Base-by-base conservation (phyloP, 2,888 invertebrate species). In the Colletes collaris region DNA sequence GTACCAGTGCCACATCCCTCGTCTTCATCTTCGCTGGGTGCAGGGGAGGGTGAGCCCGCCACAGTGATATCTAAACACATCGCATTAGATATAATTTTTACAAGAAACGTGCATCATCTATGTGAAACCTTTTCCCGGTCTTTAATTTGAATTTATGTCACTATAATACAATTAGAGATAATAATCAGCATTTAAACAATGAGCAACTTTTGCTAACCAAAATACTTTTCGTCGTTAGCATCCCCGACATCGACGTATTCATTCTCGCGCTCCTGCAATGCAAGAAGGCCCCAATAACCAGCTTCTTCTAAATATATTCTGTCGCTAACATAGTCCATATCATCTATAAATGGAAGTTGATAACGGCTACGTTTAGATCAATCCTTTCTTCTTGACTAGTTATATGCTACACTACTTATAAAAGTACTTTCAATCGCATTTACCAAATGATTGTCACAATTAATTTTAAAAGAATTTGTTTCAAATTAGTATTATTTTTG, bases 21-120 rank as follows among this genome's bases (percentile, higher is more conserved):
- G 62, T 93, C 93, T 50, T 93, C 94, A 59, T 93, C 93, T 74
- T 92, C 93, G 78, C 93, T 93, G 58, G 92, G 91, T 65, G 95
- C 95, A 67, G 95, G 95, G 49, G 95, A 95, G 79, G 95, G 95
- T 74, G 95, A 95, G 71, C 95, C 95, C 91, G 93, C 94, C 75
- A 92, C 91, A 88, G 92, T 92, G 87, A 92, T 92, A 86, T 93
- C 92, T 93, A 70, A 64, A 70, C 67, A 69, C 64, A 76, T 75
- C 60, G n/a, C 53, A 52, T 1, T n/a, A 2, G 0, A 65, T 55
- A 44, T 60, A 60, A n/a, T 60, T 19, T 11, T 37, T 37, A 44
- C 0, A 3, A 19, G 3, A 46, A 16, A n/a, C 19, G 13, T 27
- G 7, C 49, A 19, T 8, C 49, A n/a, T 4, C 19, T n/a, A 35